Evolutionary conservation across 2,888 invertebrate species (phyloP).

Genomic region (Lithophane socia): DNA sequence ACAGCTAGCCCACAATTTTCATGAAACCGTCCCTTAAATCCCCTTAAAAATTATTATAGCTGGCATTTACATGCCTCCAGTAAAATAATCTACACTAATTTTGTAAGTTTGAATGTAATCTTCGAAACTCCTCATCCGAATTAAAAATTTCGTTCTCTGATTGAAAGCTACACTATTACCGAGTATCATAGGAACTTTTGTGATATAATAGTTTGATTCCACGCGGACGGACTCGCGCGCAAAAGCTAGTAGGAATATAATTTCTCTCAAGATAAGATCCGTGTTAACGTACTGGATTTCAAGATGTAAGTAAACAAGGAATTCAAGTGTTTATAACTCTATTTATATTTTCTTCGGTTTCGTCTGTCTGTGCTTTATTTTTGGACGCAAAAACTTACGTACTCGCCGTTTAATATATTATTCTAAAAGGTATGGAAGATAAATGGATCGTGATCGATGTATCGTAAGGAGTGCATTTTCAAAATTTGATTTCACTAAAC

Average conservation of each 20-base stretch:
- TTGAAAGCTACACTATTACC: no score
- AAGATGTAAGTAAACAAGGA: slow-evolving; percentile 24
- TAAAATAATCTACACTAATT: neutral
- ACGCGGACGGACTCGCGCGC: no score
- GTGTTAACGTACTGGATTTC: neutral
- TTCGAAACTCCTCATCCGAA: no score
- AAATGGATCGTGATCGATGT: slow-evolving; percentile 20
- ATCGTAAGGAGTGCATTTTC: neutral
- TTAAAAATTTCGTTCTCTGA: no score
- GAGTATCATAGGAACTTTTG: no score
- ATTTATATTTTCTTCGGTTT: slow-evolving; percentile 39
- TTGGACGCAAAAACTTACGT: slow-evolving; percentile 13
- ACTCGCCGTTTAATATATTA: slow-evolving; percentile 8
- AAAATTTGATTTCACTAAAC: neutral
- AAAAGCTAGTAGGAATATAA: neutral
- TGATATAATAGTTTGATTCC: no score
- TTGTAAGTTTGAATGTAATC: no score
- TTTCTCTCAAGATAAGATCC: slow-evolving; percentile 14
- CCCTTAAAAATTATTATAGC: neutral
- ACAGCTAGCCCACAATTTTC: no score
- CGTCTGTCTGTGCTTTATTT: slow-evolving; percentile 36
- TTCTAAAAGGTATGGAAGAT: slow-evolving; percentile 27
- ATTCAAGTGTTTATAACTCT: slow-evolving; percentile 36
- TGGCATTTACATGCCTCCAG: slow-evolving; percentile 1
- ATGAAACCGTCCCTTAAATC: neutral